These are phyloP conservation scores for Setophaga kirtlandii DNA, from an alignment of 2,113 vertebrate genomes.

Conservation along the genomic window DNA sequence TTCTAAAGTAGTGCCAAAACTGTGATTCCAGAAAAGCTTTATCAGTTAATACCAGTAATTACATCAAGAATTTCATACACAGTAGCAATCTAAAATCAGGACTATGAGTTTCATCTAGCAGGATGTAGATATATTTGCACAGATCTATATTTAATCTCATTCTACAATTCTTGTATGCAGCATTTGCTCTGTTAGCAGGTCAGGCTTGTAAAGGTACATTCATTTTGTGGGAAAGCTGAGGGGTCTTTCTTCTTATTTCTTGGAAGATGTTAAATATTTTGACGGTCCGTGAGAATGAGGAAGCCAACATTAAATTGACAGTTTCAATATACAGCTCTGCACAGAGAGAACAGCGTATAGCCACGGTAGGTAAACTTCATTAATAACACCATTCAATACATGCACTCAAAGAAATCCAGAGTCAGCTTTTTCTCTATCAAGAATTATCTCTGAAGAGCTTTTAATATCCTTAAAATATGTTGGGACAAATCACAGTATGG, in stretches of 20 bases:
- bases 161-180: not conserved
- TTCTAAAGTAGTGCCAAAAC: not conserved
- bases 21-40: not conserved
- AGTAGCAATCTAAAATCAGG: not conserved
- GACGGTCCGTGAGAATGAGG: conserved; percentile 74
- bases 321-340: conserved; percentile 76
- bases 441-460: not conserved
- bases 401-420: not conserved
- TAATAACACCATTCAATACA: not conserved
- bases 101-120: not conserved
- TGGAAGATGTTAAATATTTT: conserved; percentile 80
- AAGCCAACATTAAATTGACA: conserved; percentile 52
- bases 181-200: not conserved
- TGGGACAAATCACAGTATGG: not conserved
- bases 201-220: not conserved
- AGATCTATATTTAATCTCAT: not conserved
- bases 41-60: not conserved
- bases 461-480: not conserved
- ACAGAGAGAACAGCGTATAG: conserved; percentile 59
- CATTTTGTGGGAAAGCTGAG: not conserved
- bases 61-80: not conserved
- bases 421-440: not conserved
- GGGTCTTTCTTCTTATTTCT: not conserved
- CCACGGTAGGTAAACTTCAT: conserved; percentile 71
- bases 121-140: not conserved